Conservation (phyloP, 2,113 vertebrate genomes). For the Heterotis niloticus region DNA sequence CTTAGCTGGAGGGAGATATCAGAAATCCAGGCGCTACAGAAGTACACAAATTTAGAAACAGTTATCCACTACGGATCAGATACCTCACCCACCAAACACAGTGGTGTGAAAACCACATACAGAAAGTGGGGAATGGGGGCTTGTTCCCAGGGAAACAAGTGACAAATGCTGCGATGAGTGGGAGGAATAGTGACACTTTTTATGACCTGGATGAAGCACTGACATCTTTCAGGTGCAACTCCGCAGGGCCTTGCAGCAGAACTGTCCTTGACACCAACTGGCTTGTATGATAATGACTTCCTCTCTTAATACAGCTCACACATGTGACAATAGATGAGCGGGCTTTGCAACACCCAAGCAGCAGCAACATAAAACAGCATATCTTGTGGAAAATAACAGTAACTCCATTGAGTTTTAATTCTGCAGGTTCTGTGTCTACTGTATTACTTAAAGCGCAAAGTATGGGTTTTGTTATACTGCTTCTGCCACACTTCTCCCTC, state of each 20-base stretch:
- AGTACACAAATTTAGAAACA: too few species aligned
- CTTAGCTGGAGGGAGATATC: too few species aligned
- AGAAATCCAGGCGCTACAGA: too few species aligned
- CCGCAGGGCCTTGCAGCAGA: neutral
- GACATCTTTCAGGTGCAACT: neutral
- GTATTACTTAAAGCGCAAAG: too few species aligned
- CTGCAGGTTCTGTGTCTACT: too few species aligned
- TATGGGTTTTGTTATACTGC: too few species aligned
- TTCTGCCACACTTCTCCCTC: too few species aligned
- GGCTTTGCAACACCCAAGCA: too few species aligned
- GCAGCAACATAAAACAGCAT: neutral
- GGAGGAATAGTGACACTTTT: neutral
- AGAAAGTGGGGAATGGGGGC: neutral
- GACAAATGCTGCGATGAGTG: too few species aligned
- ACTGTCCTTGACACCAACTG: slow-evolving; percentile 28
- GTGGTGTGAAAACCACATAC: neutral
- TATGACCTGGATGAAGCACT: neutral
- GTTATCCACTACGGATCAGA: neutral
- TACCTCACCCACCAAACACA: neutral
- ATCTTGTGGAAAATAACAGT: too few species aligned
- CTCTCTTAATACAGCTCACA: slow-evolving; percentile 46
- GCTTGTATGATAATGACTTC: slow-evolving; percentile 40
- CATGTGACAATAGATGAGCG: neutral
- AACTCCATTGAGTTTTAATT: too few species aligned
- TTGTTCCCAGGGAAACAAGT: neutral